phyloP scores from a whole-genome alignment of 2,113 vertebrate species.

The Mormyrus iriodes region DNA sequence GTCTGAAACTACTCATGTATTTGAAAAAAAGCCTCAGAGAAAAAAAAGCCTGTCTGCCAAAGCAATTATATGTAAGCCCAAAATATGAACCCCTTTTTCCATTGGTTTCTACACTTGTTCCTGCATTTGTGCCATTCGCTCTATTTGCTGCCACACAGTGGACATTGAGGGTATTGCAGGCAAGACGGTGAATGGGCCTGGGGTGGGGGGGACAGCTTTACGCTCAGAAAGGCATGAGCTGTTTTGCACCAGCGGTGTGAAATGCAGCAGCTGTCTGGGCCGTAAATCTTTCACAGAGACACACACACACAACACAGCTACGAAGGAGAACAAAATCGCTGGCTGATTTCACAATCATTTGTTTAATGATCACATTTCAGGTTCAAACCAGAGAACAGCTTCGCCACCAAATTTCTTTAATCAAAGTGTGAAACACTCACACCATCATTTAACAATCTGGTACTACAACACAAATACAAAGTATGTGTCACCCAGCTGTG shows the following conservation, averaged over 20 bases:
- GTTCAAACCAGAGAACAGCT: neutral
- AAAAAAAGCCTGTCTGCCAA: neutral
- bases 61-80: constrained; percentile 21
- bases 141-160: constrained; percentile 32
- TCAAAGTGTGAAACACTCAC: neutral
- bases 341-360: neutral
- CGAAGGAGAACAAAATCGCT: neutral
- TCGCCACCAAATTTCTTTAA: neutral
- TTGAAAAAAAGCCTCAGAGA: neutral
- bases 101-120: constrained; percentile 26
- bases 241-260: neutral
- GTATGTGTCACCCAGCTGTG: neutral
- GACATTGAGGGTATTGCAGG: neutral
- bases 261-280: neutral
- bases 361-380: neutral
- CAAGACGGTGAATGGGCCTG: neutral
- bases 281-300: neutral
- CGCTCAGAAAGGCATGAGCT: neutral
- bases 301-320: neutral
- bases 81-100: constrained; percentile 53
- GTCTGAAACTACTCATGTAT: neutral
- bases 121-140: neutral
- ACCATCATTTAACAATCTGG: neutral
- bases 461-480: neutral
- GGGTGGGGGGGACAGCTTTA: neutral